Conservation (phyloP, 2,113 vertebrate species). For the Hippocampus guttulatus region DNA sequence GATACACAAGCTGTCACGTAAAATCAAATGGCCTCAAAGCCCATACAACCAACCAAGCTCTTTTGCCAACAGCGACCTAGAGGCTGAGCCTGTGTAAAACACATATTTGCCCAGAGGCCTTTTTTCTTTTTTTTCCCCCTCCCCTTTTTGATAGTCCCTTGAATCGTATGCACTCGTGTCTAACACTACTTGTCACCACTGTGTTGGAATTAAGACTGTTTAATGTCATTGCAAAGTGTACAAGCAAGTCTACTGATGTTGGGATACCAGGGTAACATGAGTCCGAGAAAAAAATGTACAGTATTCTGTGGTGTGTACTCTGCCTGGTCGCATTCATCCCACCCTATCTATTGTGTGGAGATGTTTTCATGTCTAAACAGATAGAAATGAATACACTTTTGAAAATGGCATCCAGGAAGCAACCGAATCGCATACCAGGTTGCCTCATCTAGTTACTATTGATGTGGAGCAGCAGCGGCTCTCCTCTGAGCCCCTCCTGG, state of each 20-base stretch:
- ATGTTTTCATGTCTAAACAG: slow-evolving; percentile 6
- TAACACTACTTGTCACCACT: slow-evolving; percentile 46
- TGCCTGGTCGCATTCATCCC: slow-evolving; percentile 13
- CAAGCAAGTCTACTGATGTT: slow-evolving; percentile 17
- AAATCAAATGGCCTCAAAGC: slow-evolving; percentile 63
- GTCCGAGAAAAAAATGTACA: slow-evolving; percentile 33
- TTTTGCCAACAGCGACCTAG: slow-evolving; percentile 74
- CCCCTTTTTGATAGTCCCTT: slow-evolving; percentile 49
- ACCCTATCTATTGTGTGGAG: background rate
- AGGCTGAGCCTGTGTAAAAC: slow-evolving; percentile 76
- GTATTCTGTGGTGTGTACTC: slow-evolving; percentile 13
- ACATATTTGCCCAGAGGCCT: slow-evolving; percentile 73
- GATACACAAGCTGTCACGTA: slow-evolving; percentile 57
- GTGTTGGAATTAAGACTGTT: background rate
- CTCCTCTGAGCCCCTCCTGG: too few species aligned
- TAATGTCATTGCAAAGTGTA: background rate
- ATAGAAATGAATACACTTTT: too few species aligned
- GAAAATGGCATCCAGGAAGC: too few species aligned
- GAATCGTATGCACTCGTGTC: slow-evolving; percentile 59
- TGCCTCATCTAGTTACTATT: too few species aligned
- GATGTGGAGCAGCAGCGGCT: too few species aligned
- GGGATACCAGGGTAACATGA: slow-evolving; percentile 39
- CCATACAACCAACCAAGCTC: slow-evolving; percentile 61
- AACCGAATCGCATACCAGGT: too few species aligned
- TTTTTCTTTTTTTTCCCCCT: slow-evolving; percentile 47